phyloP scores from a whole-genome alignment of 1,140 invertebrate species.

The Palaemon carinicauda region DNA sequence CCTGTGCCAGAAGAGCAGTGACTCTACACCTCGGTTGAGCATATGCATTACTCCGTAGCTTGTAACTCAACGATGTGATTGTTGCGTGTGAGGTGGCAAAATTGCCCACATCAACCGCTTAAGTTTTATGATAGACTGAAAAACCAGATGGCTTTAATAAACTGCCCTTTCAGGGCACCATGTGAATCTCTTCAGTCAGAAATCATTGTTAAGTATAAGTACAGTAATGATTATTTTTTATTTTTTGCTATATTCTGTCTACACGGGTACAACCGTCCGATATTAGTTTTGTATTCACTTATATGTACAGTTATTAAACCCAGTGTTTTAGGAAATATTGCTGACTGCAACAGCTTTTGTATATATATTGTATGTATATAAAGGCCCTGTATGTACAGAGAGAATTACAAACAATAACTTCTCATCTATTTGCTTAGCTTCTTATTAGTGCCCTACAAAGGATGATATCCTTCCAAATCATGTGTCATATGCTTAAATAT shows the following conservation, averaged over 20 bases:
- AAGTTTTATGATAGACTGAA: conserved; percentile 15
- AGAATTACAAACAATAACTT: conserved; percentile 24
- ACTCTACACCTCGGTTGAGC: conserved; percentile 20
- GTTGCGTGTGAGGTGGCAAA: conserved; percentile 33
- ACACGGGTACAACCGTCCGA: conserved; percentile 55
- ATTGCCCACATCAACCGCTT: conserved; percentile 10
- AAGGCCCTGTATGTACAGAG: conserved; percentile 45
- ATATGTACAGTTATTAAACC: conserved; percentile 46
- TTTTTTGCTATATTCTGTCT: conserved; percentile 47
- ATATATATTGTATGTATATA: conserved; percentile 30
- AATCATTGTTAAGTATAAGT: conserved; percentile 29
- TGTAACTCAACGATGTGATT: conserved; percentile 19
- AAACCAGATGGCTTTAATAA: conserved; percentile 42
- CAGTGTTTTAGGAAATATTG: conserved; percentile 24
- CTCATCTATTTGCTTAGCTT: conserved; percentile 13
- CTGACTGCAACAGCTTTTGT: conserved; percentile 38
- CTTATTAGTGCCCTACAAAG: conserved; percentile 14
- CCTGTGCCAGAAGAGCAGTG: conserved; percentile 11
- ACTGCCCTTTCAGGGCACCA: conserved; percentile 42
- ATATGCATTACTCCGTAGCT: conserved; percentile 34
- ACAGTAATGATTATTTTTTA: conserved; percentile 25
- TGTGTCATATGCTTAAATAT: neutral
- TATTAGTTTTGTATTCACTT: conserved; percentile 55
- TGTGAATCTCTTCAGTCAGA: conserved; percentile 46
- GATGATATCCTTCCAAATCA: conserved; percentile 9